Base-by-base conservation (phyloP, 2,888 invertebrate genomes). In the Heliconius cydno region DNA sequence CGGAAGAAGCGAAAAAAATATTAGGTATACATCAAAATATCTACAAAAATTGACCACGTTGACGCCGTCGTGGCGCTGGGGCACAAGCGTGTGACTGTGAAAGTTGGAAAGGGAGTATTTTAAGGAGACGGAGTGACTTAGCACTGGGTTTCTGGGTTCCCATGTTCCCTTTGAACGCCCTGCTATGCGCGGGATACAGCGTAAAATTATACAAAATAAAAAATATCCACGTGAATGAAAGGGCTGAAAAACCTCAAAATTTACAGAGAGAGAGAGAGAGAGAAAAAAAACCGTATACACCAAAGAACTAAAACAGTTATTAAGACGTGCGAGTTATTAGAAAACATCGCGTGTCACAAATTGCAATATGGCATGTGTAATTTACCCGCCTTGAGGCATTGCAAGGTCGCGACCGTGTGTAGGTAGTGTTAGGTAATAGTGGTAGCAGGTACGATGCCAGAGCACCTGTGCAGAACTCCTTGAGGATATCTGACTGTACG, bases 351-450 rank as follows among this genome's bases (percentile, higher is more conserved):
- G 81, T 81, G 81, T 63, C 65, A 76, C 77, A 81, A 81, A 81
- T 77, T 78, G 74, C 76, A 28, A 30, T n/a, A 25, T 79, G 30
- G 34, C 82, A 65, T 85, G 76, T 84, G 83, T 86, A 86, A 83
- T 84, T 81, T 82, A 80, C 60, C 81, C 84, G 83, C 87, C 87
- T 87, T 87, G 87, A 85, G 82, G 67, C 30, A 22, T 3, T 76
- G 28, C 86, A 86, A 86, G 86, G 86, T 85, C 85, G 74, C n/a
- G 34, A 19, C 57, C 30, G 57, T n/a, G 71, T 30, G 72, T 57
- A 57, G 19, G 22, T 7, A n/a, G 30, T 28, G 19, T 73, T 34
- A 57, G 72, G 15, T 68, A 68, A 68, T 38, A 41, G 68, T 41
- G 68, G 38, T 68, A 68, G 38, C 12, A 38, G 38, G 68, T 38